Evolutionary conservation across 2,888 invertebrate species (phyloP), one percentile per base, ranked within the genome.

Genomic region (Leptura quadrifasciata): DNA sequence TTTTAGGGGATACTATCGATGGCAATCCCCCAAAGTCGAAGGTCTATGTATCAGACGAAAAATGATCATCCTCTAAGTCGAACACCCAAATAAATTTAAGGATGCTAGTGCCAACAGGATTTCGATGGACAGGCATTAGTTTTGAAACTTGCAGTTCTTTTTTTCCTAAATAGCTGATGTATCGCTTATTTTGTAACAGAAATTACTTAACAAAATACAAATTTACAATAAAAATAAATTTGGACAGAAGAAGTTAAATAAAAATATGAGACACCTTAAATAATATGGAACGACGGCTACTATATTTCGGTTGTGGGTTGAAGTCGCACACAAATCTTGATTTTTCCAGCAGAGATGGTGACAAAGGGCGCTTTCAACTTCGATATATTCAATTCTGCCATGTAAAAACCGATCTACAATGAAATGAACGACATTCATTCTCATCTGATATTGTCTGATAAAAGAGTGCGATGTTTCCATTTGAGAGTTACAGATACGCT

Each of bases 1-100:
- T 63, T 63, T 63, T 54, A 67, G 54, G 20, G 67, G 18, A 67
- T 54, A 67, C 67, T 67, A 67, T 67, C 67, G 55, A 67, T 21
- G 63, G 63, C 63, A 63, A 63, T 63, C 63, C 63, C 60, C 63
- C 39, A 39, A 63, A 70, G 70, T 70, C 75, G 69, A 47, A 71
- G 71, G 78, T 72, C 76, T 74, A 72, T 76, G 78, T 76, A 76
- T 76, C 75, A 75, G 70, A 74, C 68, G 75, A 79, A 76, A 76
- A 79, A 78, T 75, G 75, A 79, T 76, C 68, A 76, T 75, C 79
- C 75, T 68, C 63, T 63, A 47, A 63, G 39, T 39, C 39, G 63
- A 63, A 18, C 63, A 20, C 39, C 39, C 12, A 63, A 35, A 63
- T 63, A 63, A 63, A 63, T 63, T 63, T 63, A 21, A 63, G 18